A percentile compares a stretch with the other conserved stretches of the same genome.
These are phyloP conservation scores for Denticeps clupeoides DNA, from an alignment of 2,797 vertebrate genomes.

Conservation along the genomic window DNA sequence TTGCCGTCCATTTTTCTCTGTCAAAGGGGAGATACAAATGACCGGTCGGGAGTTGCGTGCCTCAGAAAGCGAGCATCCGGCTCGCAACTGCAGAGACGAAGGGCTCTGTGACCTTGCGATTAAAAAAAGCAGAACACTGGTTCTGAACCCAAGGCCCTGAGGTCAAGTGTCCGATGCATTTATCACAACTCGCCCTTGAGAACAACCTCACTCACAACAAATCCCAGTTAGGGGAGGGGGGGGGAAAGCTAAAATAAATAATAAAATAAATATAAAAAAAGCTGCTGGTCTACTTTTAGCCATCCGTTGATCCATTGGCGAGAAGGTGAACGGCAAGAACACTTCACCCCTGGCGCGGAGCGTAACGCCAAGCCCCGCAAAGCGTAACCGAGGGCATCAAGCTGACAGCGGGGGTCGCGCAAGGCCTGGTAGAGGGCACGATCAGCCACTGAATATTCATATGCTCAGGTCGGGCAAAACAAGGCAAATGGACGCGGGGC, in stretches of 20 bases:
- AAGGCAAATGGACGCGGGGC: conserved; percentile 11
- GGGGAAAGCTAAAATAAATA: neutral
- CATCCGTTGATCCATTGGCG: conserved; percentile 6
- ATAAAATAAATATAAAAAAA: conserved; percentile 15
- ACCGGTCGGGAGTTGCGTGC: too few relatives aligned
- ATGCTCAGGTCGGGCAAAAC: neutral
- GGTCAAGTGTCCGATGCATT: conserved; percentile 27
- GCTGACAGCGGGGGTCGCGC: neutral
- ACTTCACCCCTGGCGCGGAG: conserved; percentile 9
- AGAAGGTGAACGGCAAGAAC: conserved; percentile 17
- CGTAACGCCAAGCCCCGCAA: neutral
- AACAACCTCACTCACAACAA: neutral
- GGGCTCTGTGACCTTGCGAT: conserved; percentile 31
- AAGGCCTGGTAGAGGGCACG: conserved; percentile 6
- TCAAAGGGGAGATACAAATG: neutral
- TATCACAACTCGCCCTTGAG: conserved; percentile 17
- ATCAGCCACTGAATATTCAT: neutral
- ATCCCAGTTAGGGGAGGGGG: neutral
- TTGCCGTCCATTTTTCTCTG: neutral
- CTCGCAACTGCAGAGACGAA: neutral
- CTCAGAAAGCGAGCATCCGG: neutral
- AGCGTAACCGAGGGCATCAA: conserved; percentile 7
- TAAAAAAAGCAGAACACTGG: conserved; percentile 8
- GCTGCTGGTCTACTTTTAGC: conserved; percentile 21
- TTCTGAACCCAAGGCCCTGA: conserved; percentile 17